These are phyloP conservation scores for Cirrhinus mrigala DNA, from an alignment of 2,797 vertebrate species.

Conservation along the genomic window DNA sequence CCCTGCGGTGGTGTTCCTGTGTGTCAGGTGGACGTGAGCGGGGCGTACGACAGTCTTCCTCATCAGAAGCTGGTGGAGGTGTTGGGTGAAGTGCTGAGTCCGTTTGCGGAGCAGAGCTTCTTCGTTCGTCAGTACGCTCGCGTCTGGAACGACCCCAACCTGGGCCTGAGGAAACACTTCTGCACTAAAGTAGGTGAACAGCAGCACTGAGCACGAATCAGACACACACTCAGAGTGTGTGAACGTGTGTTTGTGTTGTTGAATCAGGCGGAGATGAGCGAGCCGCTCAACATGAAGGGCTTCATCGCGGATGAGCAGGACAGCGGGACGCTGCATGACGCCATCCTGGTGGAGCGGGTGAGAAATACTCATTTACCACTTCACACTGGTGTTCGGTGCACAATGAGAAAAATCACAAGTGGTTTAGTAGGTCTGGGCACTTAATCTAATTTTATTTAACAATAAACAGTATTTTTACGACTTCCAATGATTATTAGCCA, in stretches of 20 bases:
- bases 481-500: too few relatives aligned
- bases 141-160: slow-evolving; percentile 77
- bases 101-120: slow-evolving; percentile 75
- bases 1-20: neutral
- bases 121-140: slow-evolving; percentile 83
- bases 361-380: neutral
- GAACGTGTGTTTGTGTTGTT: neutral
- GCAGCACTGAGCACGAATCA: slow-evolving; percentile 50
- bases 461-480: too few relatives aligned
- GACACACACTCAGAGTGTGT: neutral
- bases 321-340: slow-evolving; percentile 65
- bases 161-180: slow-evolving; percentile 82
- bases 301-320: slow-evolving; percentile 75
- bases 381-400: too few relatives aligned
- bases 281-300: slow-evolving; percentile 77
- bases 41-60: slow-evolving; percentile 90
- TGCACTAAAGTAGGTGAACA: slow-evolving; percentile 61
- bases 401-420: too few relatives aligned
- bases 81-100: slow-evolving; percentile 75
- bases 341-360: slow-evolving; percentile 81
- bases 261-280: slow-evolving; percentile 70
- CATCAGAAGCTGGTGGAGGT: slow-evolving; percentile 88
- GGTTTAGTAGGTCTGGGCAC: too few relatives aligned
- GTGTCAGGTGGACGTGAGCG: slow-evolving; percentile 86
- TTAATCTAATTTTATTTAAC: too few relatives aligned